Conservation (phyloP, 2,113 vertebrate genomes). For the Brevimyrus niger region DNA sequence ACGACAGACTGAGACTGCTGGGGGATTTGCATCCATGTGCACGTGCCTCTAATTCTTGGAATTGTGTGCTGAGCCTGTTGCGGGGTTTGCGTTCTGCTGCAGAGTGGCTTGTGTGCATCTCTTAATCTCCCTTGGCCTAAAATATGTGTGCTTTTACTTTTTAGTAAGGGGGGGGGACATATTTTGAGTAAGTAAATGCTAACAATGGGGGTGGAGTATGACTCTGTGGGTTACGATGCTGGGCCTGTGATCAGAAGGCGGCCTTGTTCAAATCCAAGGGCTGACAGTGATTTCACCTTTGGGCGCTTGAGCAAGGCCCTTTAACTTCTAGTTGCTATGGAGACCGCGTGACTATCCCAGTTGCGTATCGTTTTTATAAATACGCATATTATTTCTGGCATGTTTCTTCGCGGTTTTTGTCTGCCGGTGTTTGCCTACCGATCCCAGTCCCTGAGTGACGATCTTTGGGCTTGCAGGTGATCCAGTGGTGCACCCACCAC, state of each 20-base stretch:
- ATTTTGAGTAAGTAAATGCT: not conserved
- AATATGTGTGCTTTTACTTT: not conserved
- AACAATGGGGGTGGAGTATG: not conserved
- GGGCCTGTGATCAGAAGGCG: not conserved
- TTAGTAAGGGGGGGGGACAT: not conserved
- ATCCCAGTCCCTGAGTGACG: not conserved
- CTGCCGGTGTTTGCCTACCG: not conserved
- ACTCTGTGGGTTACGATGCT: not conserved
- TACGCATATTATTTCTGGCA: not conserved
- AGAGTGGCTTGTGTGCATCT: not conserved
- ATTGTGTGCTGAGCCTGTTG: not conserved
- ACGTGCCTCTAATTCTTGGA: not conserved
- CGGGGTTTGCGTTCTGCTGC: not conserved
- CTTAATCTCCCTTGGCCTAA: not conserved
- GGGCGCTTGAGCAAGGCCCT: not conserved
- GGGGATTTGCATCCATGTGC: not conserved
- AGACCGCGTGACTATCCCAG: not conserved
- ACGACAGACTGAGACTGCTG: not conserved
- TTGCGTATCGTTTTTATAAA: not conserved
- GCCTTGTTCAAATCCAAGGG: not conserved
- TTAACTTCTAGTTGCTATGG: not conserved
- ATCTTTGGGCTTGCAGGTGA: constrained; percentile 67
- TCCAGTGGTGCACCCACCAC: constrained; percentile 99
- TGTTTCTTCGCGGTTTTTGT: not conserved
- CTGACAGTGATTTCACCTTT: not conserved